These are phyloP conservation scores for Physocephala rufipes DNA, from an alignment of 2,888 invertebrate species.

Conservation along the genomic window DNA sequence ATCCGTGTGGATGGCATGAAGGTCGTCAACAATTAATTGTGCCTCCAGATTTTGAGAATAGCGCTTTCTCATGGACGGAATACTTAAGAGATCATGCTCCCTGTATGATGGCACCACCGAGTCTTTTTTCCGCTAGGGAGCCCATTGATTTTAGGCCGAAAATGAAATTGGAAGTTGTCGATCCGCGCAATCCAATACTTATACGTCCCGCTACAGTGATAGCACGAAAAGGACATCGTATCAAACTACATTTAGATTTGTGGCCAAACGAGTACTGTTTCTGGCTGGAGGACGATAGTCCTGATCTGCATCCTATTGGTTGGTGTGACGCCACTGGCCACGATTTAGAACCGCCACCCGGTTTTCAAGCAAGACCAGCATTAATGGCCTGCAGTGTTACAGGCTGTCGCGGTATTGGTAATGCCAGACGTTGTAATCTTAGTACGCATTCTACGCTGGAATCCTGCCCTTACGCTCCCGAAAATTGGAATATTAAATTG, in stretches of 20 bases:
- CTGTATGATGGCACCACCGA: constrained; percentile 78
- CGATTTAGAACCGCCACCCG: constrained; percentile 84
- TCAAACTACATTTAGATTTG: constrained; percentile 86
- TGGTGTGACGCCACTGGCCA: constrained; percentile 93
- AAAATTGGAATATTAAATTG: constrained; percentile 61
- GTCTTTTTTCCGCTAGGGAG: constrained; percentile 83
- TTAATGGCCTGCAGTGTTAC: constrained; percentile 79
- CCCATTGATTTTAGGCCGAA: constrained; percentile 82
- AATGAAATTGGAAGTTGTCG: constrained; percentile 90
- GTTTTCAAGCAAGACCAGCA: constrained; percentile 62
- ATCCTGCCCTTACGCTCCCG: constrained; percentile 77
- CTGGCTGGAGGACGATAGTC: constrained; percentile 91
- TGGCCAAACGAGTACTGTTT: constrained; percentile 86
- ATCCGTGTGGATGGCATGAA: constrained; percentile 93
- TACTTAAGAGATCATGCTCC: constrained; percentile 75
- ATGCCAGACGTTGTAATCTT: constrained; percentile 80
- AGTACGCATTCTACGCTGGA: constrained; percentile 77
- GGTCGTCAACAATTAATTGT: constrained; percentile 71
- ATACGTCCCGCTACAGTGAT: constrained; percentile 87
- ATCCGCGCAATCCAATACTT: constrained; percentile 81
- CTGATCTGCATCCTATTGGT: constrained; percentile 89
- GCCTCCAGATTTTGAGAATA: constrained; percentile 67
- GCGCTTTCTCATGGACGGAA: constrained; percentile 84
- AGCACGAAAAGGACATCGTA: constrained; percentile 78
- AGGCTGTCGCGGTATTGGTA: constrained; percentile 91